Conservation (phyloP, 2,113 vertebrate genomes). For the Lucifuga dentata region DNA sequence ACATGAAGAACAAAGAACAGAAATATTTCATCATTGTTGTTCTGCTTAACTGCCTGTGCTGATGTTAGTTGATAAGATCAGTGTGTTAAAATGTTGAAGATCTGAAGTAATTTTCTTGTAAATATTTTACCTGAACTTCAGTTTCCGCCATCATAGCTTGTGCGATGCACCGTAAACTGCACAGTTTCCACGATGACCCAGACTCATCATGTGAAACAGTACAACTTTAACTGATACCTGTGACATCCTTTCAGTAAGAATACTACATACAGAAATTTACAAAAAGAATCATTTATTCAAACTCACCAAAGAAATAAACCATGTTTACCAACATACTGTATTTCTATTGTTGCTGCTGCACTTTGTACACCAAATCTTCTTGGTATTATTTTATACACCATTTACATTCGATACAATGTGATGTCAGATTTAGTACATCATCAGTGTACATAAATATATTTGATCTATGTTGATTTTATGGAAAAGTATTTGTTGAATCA, state of each 20-base stretch:
- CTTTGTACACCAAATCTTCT: constrained; percentile 36
- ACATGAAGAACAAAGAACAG: neutral
- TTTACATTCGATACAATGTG: constrained; percentile 21
- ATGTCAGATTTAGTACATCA: constrained; percentile 40
- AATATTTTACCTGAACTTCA: constrained; percentile 33
- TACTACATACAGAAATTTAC: neutral
- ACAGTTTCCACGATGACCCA: neutral
- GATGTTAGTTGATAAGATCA: neutral
- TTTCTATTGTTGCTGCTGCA: constrained; percentile 39
- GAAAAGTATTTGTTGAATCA: constrained; percentile 43
- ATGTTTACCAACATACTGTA: constrained; percentile 50
- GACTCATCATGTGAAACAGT: neutral
- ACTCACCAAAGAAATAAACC: constrained; percentile 70
- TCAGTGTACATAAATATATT: constrained; percentile 33
- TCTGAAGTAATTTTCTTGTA: constrained; percentile 30
- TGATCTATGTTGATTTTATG: constrained; percentile 17
- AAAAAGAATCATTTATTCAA: constrained; percentile 32
- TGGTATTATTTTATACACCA: constrained; percentile 38
- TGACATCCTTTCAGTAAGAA: constrained; percentile 39
- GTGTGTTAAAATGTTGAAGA: constrained; percentile 2
- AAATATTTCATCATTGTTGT: neutral
- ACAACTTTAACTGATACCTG: neutral
- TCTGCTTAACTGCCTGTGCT: constrained; percentile 28
- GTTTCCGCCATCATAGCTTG: constrained; percentile 1
- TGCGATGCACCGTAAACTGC: constrained; percentile 5